Percentiles rank a stretch among this genome's conserved stretches.
phyloP scores from a whole-genome alignment of 2,888 invertebrate genomes.

The Masnerella sp. region DNA sequence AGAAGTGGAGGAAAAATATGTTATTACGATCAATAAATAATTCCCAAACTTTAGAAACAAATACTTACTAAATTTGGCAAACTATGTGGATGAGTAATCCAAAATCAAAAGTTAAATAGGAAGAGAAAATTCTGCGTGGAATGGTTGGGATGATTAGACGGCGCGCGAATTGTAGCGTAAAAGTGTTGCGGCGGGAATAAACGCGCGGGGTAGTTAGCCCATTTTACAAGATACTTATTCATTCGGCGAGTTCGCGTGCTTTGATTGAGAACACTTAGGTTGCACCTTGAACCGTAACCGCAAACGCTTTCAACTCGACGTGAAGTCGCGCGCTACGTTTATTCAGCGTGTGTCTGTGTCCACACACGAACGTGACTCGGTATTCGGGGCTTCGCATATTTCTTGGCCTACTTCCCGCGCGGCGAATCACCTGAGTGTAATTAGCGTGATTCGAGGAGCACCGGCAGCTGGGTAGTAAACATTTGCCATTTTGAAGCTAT shows the following conservation, averaged over 20 bases:
- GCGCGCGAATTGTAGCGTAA: conserved; percentile 35
- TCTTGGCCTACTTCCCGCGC: conserved; percentile 58
- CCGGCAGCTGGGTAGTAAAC: conserved; percentile 63
- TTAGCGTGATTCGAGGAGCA: conserved; percentile 66
- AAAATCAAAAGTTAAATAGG: too few relatives aligned
- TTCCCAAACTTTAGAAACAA: too few relatives aligned
- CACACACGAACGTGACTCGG: conserved; percentile 8
- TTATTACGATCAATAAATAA: too few relatives aligned
- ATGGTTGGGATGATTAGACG: conserved; percentile 26
- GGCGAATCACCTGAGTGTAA: conserved; percentile 58
- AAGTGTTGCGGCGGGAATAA: conserved; percentile 51
- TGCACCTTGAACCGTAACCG: conserved; percentile 52
- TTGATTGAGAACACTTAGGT: conserved; percentile 55
- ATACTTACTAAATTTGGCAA: too few relatives aligned
- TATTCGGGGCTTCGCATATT: conserved; percentile 43
- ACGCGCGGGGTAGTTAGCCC: conserved; percentile 29
- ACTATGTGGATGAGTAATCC: too few relatives aligned
- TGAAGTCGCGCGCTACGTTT: conserved; percentile 41
- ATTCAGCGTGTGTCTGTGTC: conserved; percentile 34
- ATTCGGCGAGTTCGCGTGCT: conserved; percentile 53
- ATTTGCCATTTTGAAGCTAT: conserved; percentile 63
- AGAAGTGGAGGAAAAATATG: too few relatives aligned
- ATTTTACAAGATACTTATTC: conserved; percentile 54
- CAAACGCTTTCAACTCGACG: conserved; percentile 49
- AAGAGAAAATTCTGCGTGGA: too few relatives aligned